Evolutionary conservation across 2,797 vertebrate genomes (phyloP).

Genomic region (Ispidina picta): DNA sequence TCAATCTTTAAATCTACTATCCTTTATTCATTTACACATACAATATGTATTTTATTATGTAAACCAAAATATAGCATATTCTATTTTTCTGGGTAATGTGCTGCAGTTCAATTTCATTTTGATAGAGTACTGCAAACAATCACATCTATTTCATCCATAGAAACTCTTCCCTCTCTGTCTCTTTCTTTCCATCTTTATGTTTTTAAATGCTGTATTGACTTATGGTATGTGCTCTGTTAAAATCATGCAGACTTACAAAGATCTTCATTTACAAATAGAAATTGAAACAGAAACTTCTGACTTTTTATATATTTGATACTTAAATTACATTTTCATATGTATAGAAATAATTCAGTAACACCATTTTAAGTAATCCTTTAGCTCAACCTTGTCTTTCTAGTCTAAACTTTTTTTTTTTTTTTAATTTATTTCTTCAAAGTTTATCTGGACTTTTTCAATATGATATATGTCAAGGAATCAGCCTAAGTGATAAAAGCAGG

Average conservation of each 20-base stretch:
- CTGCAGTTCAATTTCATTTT: not conserved
- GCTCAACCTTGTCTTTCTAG: constrained; percentile 62
- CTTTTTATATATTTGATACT: not conserved
- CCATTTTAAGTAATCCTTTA: constrained; percentile 54
- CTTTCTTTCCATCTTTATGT: not conserved
- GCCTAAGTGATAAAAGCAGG: constrained; percentile 75
- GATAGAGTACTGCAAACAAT: not conserved
- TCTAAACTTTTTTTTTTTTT: constrained; percentile 61
- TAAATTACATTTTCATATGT: constrained; percentile 30
- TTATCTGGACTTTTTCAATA: constrained; percentile 81
- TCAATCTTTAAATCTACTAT: not conserved
- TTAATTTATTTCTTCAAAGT: constrained; percentile 20
- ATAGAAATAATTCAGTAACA: constrained; percentile 40
- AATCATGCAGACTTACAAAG: constrained; percentile 1
- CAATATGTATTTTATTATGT: constrained; percentile 5
- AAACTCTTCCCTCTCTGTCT: not conserved
- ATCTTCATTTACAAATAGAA: constrained; percentile 34
- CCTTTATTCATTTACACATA: not conserved
- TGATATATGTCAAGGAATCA: constrained; percentile 81
- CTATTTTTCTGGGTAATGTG: constrained; percentile 5
- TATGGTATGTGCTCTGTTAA: not conserved
- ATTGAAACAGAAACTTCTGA: not conserved
- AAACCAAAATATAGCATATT: constrained; percentile 6
- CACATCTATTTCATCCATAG: not conserved
- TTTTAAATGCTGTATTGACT: constrained; percentile 7